Evolutionary conservation across 2,113 vertebrate species (phyloP).

Genomic region (Burhinus oedicnemus): DNA sequence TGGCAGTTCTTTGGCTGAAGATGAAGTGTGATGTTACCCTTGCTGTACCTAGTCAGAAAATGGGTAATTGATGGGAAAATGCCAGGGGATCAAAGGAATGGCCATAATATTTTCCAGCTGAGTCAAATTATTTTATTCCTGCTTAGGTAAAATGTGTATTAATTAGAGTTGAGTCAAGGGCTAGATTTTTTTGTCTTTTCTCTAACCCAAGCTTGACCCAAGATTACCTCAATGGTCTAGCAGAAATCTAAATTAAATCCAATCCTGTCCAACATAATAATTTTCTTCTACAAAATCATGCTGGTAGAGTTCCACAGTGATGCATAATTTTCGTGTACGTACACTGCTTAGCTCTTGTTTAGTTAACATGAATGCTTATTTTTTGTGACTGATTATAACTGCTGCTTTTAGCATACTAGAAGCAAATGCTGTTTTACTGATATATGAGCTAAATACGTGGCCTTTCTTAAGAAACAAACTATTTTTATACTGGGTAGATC

Average conservation of each 20-base stretch:
- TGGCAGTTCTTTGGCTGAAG: background rate
- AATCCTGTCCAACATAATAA: background rate
- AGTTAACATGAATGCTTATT: background rate
- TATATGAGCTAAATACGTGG: background rate
- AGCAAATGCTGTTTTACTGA: background rate
- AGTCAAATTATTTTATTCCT: background rate
- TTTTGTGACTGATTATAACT: background rate
- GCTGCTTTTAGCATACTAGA: background rate
- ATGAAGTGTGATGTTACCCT: background rate
- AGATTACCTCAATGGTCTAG: background rate
- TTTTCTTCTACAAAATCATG: background rate
- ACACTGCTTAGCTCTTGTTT: background rate
- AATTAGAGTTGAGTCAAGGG: background rate
- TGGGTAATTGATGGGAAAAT: background rate
- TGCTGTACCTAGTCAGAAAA: background rate
- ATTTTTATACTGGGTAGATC: background rate
- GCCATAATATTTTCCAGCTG: background rate
- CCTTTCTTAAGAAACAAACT: background rate
- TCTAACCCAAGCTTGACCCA: background rate
- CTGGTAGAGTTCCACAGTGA: background rate
- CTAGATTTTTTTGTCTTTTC: background rate
- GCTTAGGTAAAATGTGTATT: background rate
- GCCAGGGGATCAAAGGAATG: background rate
- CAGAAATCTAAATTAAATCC: slow-evolving; percentile 1
- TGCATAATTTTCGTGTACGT: background rate